Conservation (phyloP, 2,113 vertebrate species). For the Nettapus auritus region DNA sequence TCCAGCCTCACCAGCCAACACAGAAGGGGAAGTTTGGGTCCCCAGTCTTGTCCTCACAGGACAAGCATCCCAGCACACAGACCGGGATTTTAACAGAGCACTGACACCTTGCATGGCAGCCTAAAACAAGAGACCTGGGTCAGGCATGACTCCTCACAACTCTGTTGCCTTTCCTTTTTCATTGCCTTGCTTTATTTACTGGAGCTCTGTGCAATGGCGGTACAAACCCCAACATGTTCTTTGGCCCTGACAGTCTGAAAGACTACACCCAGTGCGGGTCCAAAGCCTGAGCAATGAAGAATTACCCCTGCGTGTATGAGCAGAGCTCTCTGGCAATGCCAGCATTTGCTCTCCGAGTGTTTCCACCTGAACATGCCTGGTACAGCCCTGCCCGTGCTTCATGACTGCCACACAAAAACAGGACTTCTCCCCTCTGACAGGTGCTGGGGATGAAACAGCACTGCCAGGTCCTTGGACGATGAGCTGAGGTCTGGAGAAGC, state of each 20-base stretch:
- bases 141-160: background rate
- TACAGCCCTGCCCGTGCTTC: background rate
- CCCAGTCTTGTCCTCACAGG: rapidly evolving
- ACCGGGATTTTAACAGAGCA: background rate
- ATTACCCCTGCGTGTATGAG: background rate
- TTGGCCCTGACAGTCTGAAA: background rate
- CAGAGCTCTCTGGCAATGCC: background rate
- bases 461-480: rapidly evolving
- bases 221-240: background rate
- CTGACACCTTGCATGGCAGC: background rate
- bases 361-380: background rate
- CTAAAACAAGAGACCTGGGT: background rate
- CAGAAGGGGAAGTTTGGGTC: background rate
- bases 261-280: background rate
- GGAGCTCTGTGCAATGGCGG: background rate
- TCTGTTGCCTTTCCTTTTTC: background rate
- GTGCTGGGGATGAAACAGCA: background rate
- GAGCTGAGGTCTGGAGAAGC: background rate
- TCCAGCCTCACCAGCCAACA: background rate
- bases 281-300: background rate
- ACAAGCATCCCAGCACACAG: background rate
- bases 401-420: background rate
- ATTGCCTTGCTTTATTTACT: background rate
- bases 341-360: background rate
- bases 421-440: background rate